These are phyloP conservation scores for Holacanthella duospinosa DNA, from an alignment of 2,888 invertebrate species.

Conservation along the genomic window DNA sequence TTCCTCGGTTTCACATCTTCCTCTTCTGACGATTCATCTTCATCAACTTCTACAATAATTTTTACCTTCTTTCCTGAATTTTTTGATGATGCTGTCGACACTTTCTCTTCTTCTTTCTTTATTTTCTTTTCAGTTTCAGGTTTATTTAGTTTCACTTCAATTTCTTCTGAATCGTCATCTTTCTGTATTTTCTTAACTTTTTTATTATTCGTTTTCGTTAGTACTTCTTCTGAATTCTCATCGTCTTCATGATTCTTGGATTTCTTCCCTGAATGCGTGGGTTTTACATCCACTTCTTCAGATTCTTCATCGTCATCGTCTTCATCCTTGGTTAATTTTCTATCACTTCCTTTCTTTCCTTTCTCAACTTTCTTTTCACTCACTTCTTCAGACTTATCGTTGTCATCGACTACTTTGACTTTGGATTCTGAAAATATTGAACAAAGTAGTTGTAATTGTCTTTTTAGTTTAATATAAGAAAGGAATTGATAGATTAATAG, in stretches of 20 bases:
- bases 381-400: slow-evolving; percentile 25
- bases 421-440: slow-evolving; percentile 1
- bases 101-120: no score
- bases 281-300: slow-evolving; percentile 9
- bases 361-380: not conserved
- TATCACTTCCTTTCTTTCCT: no score
- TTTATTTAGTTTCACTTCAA: slow-evolving; percentile 7
- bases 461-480: not conserved
- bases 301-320: slow-evolving; percentile 31
- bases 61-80: not conserved
- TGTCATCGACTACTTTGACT: not conserved
- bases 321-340: no score
- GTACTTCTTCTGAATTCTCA: slow-evolving; percentile 14
- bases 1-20: slow-evolving; percentile 2
- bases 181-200: not conserved
- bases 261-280: not conserved
- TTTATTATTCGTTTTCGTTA: slow-evolving; percentile 9
- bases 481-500: no score
- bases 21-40: not conserved
- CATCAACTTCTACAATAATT: slow-evolving; percentile 10
- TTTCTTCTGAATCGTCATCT: slow-evolving; percentile 11
- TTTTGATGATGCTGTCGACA: no score
- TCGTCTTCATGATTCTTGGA: slow-evolving; percentile 9
- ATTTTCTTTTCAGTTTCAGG: not conserved
- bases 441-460: not conserved